Base-by-base conservation (phyloP, 1,140 invertebrate species). In the Trichonephila inaurata region DNA sequence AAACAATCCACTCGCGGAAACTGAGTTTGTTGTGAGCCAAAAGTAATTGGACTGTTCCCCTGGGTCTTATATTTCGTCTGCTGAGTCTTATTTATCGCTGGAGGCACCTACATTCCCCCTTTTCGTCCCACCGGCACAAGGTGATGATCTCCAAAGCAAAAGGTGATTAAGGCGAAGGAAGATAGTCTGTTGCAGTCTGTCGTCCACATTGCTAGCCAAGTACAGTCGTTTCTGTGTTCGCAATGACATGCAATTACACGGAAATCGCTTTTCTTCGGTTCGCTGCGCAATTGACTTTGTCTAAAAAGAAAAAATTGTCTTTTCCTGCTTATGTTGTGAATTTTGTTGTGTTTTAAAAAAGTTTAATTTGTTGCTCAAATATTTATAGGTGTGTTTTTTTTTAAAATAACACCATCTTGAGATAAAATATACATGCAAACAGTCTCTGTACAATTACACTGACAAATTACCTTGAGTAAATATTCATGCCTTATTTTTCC, bases 61-160 rank as follows among this genome's bases (percentile, higher is more conserved):
- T 33, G 91, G 51, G 91, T 87, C 91, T 92, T 86, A 86, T 92
- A 92, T 92, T 87, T 92, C 66, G 91, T 92, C 91, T 92, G 83
- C 91, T 72, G 91, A 91, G 90, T 91, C 90, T 91, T 91, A 91
- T 91, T 91, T 91, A 91, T 91, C 61, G 69, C 90, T 85, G 77
- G 58, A 92, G 91, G 91, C 91, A 92, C 91, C 91, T 87, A 77
- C 24, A 21, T 40, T 85, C 28, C 33, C n/a, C 91, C 16, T 81
- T n/a, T 2, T 24, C 24, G 24, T 51, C 81, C 24, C 69, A 44
- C 60, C 64, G 61, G 33, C 64, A n/a, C 51, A 89, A 81, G 90
- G 72, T 92, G 90, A 92, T 85, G 90, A 85, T 92, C 90, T 81
- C 90, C 90, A 69, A 91, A 62, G 91, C 91, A 86, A 86, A 86